A percentile compares a stretch with the other conserved stretches of the same genome.
Conservation (phyloP, 2,797 vertebrate species). For the Cheirogaleus major region DNA sequence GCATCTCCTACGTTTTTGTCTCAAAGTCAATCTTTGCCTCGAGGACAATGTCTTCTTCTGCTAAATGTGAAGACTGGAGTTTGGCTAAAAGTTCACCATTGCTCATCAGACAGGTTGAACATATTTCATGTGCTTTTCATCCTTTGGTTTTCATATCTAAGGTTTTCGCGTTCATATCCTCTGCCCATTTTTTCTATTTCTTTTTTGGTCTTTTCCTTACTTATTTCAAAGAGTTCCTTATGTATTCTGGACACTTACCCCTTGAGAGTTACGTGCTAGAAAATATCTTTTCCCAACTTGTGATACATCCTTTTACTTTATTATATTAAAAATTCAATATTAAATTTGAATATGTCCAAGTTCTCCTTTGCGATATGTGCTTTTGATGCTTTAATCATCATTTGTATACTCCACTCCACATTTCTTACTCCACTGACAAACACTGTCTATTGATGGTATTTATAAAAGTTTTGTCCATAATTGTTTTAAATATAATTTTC, state of each 20-base stretch:
- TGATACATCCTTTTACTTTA: neutral
- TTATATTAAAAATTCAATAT: neutral
- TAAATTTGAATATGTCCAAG: neutral
- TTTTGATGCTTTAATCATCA: neutral
- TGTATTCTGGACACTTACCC: neutral
- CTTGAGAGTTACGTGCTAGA: neutral
- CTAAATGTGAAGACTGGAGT: neutral
- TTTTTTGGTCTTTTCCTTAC: neutral
- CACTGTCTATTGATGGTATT: neutral
- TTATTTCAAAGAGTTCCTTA: constrained; percentile 8
- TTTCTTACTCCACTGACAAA: neutral
- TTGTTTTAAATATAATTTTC: constrained; percentile 20
- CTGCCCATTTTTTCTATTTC: neutral
- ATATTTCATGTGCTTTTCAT: neutral
- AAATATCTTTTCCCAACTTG: neutral
- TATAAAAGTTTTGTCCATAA: neutral
- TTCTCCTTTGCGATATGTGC: neutral
- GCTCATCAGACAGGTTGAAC: neutral
- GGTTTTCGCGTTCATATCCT: neutral
- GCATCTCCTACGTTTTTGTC: neutral
- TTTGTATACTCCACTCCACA: neutral
- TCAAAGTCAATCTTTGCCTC: neutral
- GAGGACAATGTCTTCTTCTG: neutral
- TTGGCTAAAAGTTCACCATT: neutral
- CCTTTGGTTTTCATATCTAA: neutral